Evolutionary conservation across 2,888 invertebrate genomes (phyloP).

Genomic region (Eristalinus sepulchralis): DNA sequence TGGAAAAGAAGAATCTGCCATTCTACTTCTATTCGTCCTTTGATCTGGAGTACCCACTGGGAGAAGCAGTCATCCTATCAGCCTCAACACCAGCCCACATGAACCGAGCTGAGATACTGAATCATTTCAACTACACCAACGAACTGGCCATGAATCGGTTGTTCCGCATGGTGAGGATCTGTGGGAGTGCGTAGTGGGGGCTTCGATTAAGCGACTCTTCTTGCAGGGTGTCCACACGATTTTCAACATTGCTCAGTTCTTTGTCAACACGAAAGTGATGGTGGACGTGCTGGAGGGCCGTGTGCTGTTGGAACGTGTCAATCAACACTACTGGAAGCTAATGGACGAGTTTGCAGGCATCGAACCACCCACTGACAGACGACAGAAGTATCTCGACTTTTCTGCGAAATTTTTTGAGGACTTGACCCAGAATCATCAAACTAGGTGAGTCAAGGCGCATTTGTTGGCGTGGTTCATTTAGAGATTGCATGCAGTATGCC

Average conservation of each 20-base stretch:
- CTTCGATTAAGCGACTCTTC: not conserved
- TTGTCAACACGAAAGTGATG: slow-evolving; percentile 86
- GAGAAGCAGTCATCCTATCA: slow-evolving; percentile 85
- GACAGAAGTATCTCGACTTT: slow-evolving; percentile 86
- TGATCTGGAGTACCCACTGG: slow-evolving; percentile 84
- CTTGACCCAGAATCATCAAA: slow-evolving; percentile 74
- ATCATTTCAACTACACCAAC: slow-evolving; percentile 46
- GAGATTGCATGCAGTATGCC: not conserved
- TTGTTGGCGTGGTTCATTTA: not conserved
- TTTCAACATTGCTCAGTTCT: slow-evolving; percentile 86
- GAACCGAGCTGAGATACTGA: slow-evolving; percentile 61
- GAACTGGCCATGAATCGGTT: slow-evolving; percentile 61
- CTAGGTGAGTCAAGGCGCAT: slow-evolving; percentile 72
- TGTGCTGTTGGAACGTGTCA: slow-evolving; percentile 83
- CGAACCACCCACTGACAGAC: slow-evolving; percentile 84
- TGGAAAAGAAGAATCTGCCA: slow-evolving; percentile 83
- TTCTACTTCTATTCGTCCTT: slow-evolving; percentile 81
- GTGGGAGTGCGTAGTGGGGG: not conserved
- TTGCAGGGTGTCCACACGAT: slow-evolving; percentile 86
- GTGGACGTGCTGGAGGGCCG: slow-evolving; percentile 86
- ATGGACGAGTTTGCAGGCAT: slow-evolving; percentile 84
- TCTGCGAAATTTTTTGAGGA: slow-evolving; percentile 86
- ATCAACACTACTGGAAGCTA: slow-evolving; percentile 85
- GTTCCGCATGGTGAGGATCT: slow-evolving; percentile 66
- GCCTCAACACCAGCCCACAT: slow-evolving; percentile 86